A percentile compares a stretch with the other conserved stretches of the same genome.
phyloP scores from a whole-genome alignment of 2,888 invertebrate species.

The Cenopis cana region DNA sequence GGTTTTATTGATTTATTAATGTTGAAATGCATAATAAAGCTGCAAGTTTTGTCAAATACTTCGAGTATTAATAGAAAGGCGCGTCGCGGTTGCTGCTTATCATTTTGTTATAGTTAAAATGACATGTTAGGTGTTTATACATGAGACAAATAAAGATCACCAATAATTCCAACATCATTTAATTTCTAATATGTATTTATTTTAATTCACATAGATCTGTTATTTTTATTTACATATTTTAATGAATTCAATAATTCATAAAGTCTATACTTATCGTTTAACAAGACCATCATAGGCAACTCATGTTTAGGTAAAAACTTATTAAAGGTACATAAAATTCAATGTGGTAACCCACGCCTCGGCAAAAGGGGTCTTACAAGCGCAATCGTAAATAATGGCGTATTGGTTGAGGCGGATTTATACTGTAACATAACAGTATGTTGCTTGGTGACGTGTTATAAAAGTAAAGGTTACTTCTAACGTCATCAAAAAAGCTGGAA shows the following conservation, averaged over 20 bases:
- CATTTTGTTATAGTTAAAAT: too few relatives aligned
- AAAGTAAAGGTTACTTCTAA: neutral
- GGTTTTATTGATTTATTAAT: constrained; percentile 16
- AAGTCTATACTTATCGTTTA: constrained; percentile 24
- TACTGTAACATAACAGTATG: neutral
- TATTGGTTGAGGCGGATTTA: neutral
- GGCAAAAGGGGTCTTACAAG: neutral
- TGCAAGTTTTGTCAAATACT: neutral
- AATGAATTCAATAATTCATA: constrained; percentile 48
- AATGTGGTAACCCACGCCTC: constrained; percentile 4
- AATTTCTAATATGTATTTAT: constrained; percentile 62
- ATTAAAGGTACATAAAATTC: constrained; percentile 11
- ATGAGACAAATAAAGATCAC: constrained; percentile 47
- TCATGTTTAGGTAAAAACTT: constrained; percentile 32
- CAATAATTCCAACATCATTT: constrained; percentile 67
- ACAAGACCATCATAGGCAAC: constrained; percentile 8
- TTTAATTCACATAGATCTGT: constrained; percentile 54
- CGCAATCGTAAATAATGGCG: constrained; percentile 5
- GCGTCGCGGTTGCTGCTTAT: too few relatives aligned
- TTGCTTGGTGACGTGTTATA: neutral
- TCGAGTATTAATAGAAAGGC: too few relatives aligned
- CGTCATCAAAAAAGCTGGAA: neutral
- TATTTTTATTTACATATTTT: constrained; percentile 60
- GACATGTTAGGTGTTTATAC: too few relatives aligned
- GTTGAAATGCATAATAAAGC: neutral